phyloP scores from a whole-genome alignment of 64 coral and sea anemone genomes.

The Stichodactyla helianthus region DNA sequence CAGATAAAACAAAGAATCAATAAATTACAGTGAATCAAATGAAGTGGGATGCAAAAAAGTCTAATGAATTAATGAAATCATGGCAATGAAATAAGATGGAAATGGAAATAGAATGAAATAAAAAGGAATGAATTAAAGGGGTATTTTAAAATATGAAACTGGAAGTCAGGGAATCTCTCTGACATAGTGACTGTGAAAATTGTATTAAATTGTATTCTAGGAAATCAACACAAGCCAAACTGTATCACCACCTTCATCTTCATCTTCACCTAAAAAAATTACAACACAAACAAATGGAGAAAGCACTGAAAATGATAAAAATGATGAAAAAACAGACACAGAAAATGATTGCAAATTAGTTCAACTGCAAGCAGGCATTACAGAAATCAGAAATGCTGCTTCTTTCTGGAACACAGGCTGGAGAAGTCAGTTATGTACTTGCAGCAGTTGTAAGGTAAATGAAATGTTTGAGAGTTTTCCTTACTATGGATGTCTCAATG shows the following conservation, averaged over 20 bases:
- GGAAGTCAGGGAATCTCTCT: no score
- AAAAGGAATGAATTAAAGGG: no score
- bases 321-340: not conserved
- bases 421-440: constrained; percentile 80
- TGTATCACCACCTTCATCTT: not conserved
- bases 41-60: no score
- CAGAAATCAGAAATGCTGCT: constrained; percentile 25
- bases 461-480: not conserved
- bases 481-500: no score
- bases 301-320: not conserved
- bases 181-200: not conserved
- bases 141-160: no score
- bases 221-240: not conserved
- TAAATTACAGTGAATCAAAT: no score
- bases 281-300: not conserved
- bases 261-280: not conserved
- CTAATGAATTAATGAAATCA: no score
- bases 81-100: no score
- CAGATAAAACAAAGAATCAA: not conserved
- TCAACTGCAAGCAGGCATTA: constrained; percentile 54
- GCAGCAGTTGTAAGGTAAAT: constrained; percentile 69
- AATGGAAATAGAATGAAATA: no score
- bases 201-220: not conserved
- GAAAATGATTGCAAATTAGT: constrained; percentile 54
- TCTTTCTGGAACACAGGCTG: constrained; percentile 83